These are phyloP conservation scores for Polia nebulosa DNA, from an alignment of 2,888 invertebrate genomes.

Conservation along the genomic window DNA sequence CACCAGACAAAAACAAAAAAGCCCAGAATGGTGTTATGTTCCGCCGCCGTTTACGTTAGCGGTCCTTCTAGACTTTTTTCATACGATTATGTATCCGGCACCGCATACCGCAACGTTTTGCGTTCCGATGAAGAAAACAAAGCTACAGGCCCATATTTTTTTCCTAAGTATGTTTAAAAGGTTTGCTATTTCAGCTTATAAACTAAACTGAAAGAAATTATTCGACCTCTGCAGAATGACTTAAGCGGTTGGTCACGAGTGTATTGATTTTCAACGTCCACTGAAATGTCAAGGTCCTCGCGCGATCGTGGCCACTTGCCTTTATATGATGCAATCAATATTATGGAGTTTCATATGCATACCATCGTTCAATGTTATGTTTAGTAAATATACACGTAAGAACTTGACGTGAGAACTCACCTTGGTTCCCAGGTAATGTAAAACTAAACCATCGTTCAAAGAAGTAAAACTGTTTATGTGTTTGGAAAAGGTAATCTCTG, in stretches of 20 bases:
- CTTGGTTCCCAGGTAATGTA: neutral
- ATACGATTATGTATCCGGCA: too few species aligned
- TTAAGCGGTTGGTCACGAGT: conserved; percentile 40
- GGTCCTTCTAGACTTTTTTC: too few species aligned
- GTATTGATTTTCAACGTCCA: conserved; percentile 56
- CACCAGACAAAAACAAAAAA: too few species aligned
- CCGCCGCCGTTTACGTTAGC: too few species aligned
- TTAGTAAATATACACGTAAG: neutral
- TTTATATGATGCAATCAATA: conserved; percentile 41
- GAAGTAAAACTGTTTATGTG: too few species aligned
- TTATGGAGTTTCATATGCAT: conserved; percentile 21
- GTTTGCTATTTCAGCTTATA: neutral
- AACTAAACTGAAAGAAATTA: conserved; percentile 13
- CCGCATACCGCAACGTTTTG: too few species aligned
- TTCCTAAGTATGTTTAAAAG: neutral
- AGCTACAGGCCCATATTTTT: too few species aligned
- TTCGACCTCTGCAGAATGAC: conserved; percentile 24
- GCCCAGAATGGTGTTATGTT: too few species aligned
- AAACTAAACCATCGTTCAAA: too few species aligned
- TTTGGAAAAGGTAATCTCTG: too few species aligned
- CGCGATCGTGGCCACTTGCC: conserved; percentile 22
- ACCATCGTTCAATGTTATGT: neutral
- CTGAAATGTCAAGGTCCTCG: conserved; percentile 50
- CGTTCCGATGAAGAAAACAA: too few species aligned
- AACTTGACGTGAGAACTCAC: neutral